Conservation (phyloP, 2,797 vertebrate genomes). For the Myotis daubentonii region DNA sequence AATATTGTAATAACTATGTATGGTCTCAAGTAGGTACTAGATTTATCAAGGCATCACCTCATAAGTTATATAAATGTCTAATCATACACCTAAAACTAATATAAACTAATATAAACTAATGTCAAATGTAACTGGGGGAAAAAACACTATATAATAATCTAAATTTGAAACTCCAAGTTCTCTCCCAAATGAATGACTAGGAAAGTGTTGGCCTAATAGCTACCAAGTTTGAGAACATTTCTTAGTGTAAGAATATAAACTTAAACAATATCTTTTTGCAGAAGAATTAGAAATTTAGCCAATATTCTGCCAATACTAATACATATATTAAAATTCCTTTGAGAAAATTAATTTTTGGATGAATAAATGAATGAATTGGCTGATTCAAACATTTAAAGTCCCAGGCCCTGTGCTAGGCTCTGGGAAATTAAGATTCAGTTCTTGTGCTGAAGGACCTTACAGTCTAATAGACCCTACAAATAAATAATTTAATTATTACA, state of each 20-base stretch:
- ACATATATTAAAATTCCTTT: constrained; percentile 4
- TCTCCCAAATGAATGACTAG: neutral
- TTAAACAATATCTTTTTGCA: neutral
- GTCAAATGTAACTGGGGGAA: neutral
- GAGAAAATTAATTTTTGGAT: constrained; percentile 36
- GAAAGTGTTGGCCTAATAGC: neutral
- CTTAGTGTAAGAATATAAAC: constrained; percentile 30
- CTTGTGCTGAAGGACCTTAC: neutral
- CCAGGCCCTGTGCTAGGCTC: neutral
- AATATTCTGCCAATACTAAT: constrained; percentile 32
- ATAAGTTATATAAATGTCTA: neutral
- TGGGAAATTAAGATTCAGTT: constrained; percentile 40
- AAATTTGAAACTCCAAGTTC: constrained; percentile 37
- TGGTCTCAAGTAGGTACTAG: neutral
- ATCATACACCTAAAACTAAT: neutral
- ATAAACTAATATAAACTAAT: neutral
- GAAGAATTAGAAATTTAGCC: neutral
- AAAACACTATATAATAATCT: neutral
- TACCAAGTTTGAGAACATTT: neutral
- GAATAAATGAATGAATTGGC: neutral
- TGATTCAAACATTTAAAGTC: constrained; percentile 29
- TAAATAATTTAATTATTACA: neutral
- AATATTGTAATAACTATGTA: neutral
- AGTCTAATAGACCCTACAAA: constrained; percentile 1
- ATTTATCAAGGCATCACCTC: neutral